Evolutionary conservation across 2,797 vertebrate species (phyloP).

Genomic region (Pseudocheirus occidentalis): DNA sequence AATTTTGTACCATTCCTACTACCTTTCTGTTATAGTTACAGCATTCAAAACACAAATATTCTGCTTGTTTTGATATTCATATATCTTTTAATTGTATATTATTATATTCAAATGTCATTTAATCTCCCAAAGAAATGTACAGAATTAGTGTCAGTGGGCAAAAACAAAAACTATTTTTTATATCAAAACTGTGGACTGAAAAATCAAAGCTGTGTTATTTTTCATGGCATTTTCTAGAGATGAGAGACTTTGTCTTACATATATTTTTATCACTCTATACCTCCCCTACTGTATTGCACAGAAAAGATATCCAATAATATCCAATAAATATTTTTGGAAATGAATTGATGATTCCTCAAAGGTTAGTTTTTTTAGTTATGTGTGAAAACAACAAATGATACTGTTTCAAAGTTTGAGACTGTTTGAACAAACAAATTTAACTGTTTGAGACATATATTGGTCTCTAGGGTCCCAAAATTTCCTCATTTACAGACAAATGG

Average conservation of each 20-base stretch:
- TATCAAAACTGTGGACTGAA: not conserved
- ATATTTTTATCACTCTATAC: not conserved
- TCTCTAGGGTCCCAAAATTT: not conserved
- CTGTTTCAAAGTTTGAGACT: not conserved
- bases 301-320: not conserved
- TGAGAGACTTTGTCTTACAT: not conserved
- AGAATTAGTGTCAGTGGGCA: not conserved
- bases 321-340: not conserved
- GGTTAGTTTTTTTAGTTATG: not conserved
- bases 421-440: no score
- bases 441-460: not conserved
- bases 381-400: not conserved
- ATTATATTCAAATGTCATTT: not conserved
- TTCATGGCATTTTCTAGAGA: not conserved
- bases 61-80: not conserved
- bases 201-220: not conserved
- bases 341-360: not conserved
- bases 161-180: not conserved
- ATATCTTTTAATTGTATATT: not conserved
- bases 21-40: not conserved
- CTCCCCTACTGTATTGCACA: not conserved
- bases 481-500: not conserved
- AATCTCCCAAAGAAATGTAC: not conserved
- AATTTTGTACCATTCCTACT: not conserved
- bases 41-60: not conserved